phyloP scores from a whole-genome alignment of 2,888 invertebrate genomes.

The Rhagonycha fulva region DNA sequence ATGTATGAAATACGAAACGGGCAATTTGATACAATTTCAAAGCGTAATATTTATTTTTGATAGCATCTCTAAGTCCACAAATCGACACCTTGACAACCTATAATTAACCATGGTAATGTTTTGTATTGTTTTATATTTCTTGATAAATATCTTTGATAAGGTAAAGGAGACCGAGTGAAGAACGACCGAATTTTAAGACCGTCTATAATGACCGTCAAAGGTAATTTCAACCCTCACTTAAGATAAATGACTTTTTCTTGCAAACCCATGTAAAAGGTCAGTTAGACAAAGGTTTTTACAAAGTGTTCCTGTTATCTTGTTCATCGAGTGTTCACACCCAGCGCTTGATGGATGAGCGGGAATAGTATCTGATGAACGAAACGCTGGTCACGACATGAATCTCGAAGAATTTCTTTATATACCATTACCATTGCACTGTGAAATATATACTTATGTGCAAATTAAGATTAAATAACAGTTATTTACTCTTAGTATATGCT shows the following conservation, averaged over 20 bases:
- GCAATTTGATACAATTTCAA: conserved; percentile 50
- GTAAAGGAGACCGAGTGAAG: conserved; percentile 21
- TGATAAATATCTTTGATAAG: conserved; percentile 33
- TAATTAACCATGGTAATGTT: conserved; percentile 55
- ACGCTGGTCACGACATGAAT: conserved; percentile 53
- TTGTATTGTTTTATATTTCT: conserved; percentile 49
- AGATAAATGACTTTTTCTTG: conserved; percentile 54
- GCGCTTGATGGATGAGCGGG: conserved; percentile 54
- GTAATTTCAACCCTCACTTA: conserved; percentile 53
- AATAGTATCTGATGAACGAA: conserved; percentile 52
- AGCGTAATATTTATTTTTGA: conserved; percentile 57
- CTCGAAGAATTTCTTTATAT: conserved; percentile 46
- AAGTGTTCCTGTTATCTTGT: conserved; percentile 55
- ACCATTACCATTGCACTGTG: conserved; percentile 43
- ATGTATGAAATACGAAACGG: conserved; percentile 37
- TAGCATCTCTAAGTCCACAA: conserved; percentile 55
- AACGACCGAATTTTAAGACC: conserved; percentile 39
- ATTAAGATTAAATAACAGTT: conserved; percentile 19
- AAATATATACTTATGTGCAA: conserved; percentile 10
- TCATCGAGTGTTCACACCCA: conserved; percentile 55
- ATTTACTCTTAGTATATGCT: conserved; percentile 9
- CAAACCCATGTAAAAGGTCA: conserved; percentile 54
- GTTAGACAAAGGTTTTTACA: conserved; percentile 55
- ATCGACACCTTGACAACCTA: conserved; percentile 58
- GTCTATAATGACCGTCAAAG: conserved; percentile 46